Evolutionary conservation across 2,113 vertebrate genomes (phyloP).

Genomic region (Mastomys coucha): DNA sequence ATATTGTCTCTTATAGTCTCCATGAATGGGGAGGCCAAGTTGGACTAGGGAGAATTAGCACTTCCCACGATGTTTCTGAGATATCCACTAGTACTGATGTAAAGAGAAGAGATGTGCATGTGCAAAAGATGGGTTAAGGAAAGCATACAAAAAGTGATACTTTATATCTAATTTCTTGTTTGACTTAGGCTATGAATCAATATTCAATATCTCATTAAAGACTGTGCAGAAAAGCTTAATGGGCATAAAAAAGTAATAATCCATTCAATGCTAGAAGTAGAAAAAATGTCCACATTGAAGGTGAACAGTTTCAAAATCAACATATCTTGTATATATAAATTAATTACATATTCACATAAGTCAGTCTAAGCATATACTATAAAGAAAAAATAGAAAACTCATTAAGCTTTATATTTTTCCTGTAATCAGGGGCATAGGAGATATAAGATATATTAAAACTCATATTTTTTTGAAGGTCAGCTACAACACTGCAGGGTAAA

Average conservation of each 20-base stretch:
- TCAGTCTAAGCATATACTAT: neutral
- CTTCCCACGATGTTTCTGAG: neutral
- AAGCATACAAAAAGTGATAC: neutral
- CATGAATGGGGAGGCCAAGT: neutral
- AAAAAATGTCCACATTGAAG: neutral
- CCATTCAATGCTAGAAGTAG: neutral
- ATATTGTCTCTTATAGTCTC: neutral
- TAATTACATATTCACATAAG: neutral
- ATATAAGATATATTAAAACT: neutral
- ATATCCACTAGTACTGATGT: rapidly evolving
- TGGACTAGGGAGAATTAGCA: rapidly evolving
- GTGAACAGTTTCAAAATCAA: neutral
- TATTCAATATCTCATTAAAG: neutral
- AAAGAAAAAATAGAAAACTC: neutral
- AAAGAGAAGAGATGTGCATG: rapidly evolving
- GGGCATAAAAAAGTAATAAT: neutral
- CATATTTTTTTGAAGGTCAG: neutral
- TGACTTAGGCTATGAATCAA: neutral
- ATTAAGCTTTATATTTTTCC: neutral
- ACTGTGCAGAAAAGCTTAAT: neutral
- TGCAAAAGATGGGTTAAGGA: neutral
- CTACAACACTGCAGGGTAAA: no score
- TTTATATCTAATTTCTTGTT: neutral
- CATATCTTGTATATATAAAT: neutral
- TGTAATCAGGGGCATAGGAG: neutral